phyloP scores from a whole-genome alignment of 2,113 vertebrate genomes.

The Vireo altiloquus region DNA sequence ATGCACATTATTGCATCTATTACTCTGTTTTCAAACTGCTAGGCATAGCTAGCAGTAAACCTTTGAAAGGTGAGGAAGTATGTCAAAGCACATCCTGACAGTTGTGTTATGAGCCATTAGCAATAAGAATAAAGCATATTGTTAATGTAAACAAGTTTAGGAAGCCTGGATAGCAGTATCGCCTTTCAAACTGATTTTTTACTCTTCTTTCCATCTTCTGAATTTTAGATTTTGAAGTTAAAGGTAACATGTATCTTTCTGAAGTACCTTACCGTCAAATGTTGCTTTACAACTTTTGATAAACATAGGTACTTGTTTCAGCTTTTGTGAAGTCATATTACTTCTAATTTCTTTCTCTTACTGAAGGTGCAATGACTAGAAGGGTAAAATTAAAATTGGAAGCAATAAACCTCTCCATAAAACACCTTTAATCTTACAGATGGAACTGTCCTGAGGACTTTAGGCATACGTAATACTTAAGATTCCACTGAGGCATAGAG shows the following conservation, averaged over 20 bases:
- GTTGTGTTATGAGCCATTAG: neutral
- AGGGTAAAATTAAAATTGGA: neutral
- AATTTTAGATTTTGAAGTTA: neutral
- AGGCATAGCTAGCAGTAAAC: neutral
- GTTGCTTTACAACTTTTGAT: neutral
- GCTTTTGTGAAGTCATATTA: neutral
- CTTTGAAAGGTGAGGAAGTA: neutral
- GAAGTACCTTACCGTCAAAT: neutral
- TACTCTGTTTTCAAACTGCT: neutral
- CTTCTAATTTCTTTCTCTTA: neutral
- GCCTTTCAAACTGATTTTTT: neutral
- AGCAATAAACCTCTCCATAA: neutral
- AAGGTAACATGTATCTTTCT: neutral
- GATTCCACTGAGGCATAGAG: neutral
- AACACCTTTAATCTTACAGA: neutral
- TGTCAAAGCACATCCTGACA: neutral
- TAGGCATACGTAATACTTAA: neutral
- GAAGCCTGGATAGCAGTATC: neutral
- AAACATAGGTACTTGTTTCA: neutral
- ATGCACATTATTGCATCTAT: neutral
- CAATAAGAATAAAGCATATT: neutral
- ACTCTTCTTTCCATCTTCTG: fast-evolving
- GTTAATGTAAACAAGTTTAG: neutral
- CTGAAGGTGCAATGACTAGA: neutral
- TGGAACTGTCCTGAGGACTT: neutral